phyloP scores from a whole-genome alignment of 2,888 invertebrate genomes.

The Aspidapion aeneum region DNA sequence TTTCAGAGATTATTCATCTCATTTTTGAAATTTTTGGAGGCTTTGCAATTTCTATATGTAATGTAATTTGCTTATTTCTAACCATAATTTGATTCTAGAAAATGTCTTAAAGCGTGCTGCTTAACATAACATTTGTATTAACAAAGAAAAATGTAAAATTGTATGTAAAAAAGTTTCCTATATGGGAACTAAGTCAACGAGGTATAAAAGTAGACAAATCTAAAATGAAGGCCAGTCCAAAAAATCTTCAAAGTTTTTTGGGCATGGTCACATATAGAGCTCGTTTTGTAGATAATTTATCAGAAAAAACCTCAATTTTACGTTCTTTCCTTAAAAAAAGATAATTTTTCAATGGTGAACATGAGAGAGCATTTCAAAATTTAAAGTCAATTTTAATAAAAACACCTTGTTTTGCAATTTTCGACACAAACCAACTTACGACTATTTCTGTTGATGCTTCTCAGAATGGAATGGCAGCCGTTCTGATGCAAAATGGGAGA shows the following conservation, averaged over 20 bases:
- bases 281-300: slow-evolving; percentile 30
- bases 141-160: slow-evolving; percentile 1
- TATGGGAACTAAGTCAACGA: slow-evolving; percentile 1
- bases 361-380: slow-evolving; percentile 30
- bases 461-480: slow-evolving; percentile 37
- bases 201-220: not conserved
- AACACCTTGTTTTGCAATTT: slow-evolving; percentile 36
- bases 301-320: slow-evolving; percentile 27
- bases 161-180: slow-evolving; percentile 1
- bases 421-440: slow-evolving; percentile 29
- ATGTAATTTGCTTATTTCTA: slow-evolving; percentile 8
- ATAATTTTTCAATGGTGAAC: slow-evolving; percentile 27
- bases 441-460: slow-evolving; percentile 36
- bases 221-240: slow-evolving; percentile 2
- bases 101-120: slow-evolving; percentile 9
- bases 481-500: slow-evolving; percentile 32
- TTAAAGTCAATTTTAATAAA: slow-evolving; percentile 33
- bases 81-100: slow-evolving; percentile 13
- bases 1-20: slow-evolving; percentile 19
- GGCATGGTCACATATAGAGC: slow-evolving; percentile 29
- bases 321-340: slow-evolving; percentile 28
- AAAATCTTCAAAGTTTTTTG: slow-evolving; percentile 24
- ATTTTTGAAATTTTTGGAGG: slow-evolving; percentile 22
- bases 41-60: slow-evolving; percentile 21
- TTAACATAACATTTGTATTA: slow-evolving; percentile 9